Conservation (phyloP, 1,140 invertebrate genomes). For the Ganaspis sp. region DNA sequence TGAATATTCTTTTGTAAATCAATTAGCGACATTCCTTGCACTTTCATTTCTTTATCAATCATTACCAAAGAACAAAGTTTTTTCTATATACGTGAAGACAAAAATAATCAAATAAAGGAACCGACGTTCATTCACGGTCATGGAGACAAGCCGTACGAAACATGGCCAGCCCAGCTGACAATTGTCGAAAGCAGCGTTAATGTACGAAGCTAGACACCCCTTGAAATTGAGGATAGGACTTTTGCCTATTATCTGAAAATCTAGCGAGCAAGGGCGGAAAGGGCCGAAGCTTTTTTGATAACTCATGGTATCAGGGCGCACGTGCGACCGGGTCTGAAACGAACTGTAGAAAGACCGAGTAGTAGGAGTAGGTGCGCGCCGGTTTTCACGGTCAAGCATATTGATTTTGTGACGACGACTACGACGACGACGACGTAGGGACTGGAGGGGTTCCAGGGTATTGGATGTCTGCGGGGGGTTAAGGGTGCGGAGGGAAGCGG, state of each 20-base stretch:
- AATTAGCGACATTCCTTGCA: no score
- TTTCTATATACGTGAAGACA: no score
- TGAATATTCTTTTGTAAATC: no score
- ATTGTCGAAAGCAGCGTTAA: no score
- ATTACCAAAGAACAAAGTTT: no score
- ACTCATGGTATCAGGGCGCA: constrained; percentile 53
- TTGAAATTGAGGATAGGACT: no score
- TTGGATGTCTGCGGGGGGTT: neutral
- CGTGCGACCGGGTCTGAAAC: constrained; percentile 56
- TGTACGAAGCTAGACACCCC: no score
- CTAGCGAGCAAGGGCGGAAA: neutral
- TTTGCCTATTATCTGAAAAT: neutral
- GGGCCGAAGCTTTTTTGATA: constrained; percentile 2
- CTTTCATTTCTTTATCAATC: no score
- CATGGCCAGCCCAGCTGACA: no score
- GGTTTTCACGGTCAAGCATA: constrained; percentile 77
- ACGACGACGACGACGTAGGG: constrained; percentile 60
- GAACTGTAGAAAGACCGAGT: constrained; percentile 52
- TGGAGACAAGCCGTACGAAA: no score
- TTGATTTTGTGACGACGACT: constrained; percentile 70
- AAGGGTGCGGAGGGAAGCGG: constrained; percentile 52
- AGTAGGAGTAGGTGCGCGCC: constrained; percentile 65
- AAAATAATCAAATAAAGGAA: no score
- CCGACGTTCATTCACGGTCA: no score
- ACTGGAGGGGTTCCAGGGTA: neutral